Conservation (phyloP, 2,888 invertebrate genomes). For the Empis livida region DNA sequence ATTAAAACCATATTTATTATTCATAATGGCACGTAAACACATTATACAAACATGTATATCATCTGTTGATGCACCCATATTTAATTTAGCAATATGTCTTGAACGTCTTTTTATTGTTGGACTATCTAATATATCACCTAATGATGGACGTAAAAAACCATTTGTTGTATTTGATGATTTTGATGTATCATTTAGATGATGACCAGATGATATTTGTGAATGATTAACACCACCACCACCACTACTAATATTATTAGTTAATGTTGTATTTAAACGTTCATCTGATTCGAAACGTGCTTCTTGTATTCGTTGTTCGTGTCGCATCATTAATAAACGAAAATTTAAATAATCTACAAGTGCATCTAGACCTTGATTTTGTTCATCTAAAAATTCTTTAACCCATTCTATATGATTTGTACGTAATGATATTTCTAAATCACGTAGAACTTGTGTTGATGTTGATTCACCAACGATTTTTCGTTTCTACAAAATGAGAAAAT, state of each 20-base stretch:
- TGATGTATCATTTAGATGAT: constrained; percentile 30
- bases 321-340: constrained; percentile 88
- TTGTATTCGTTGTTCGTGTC: constrained; percentile 72
- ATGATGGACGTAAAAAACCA: constrained; percentile 39
- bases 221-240: constrained; percentile 27
- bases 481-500: no score
- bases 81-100: constrained; percentile 74
- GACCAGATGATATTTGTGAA: constrained; percentile 19
- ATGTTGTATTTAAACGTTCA: constrained; percentile 47
- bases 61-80: constrained; percentile 92
- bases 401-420: constrained; percentile 99
- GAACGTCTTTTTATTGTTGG: constrained; percentile 61
- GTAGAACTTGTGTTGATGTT: constrained; percentile 93
- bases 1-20: constrained; percentile 99
- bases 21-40: constrained; percentile 99
- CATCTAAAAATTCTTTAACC: constrained; percentile 96
- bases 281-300: constrained; percentile 64
- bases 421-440: constrained; percentile 96
- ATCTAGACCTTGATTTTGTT: constrained; percentile 90
- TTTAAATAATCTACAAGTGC: constrained; percentile 95
- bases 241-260: constrained; percentile 14
- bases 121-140: constrained; percentile 50
- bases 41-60: constrained; percentile 99
- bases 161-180: constrained; percentile 16
- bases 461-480: constrained; percentile 93